Base-by-base conservation (phyloP, 2,888 invertebrate genomes). In the Leptinotarsa haldemani region DNA sequence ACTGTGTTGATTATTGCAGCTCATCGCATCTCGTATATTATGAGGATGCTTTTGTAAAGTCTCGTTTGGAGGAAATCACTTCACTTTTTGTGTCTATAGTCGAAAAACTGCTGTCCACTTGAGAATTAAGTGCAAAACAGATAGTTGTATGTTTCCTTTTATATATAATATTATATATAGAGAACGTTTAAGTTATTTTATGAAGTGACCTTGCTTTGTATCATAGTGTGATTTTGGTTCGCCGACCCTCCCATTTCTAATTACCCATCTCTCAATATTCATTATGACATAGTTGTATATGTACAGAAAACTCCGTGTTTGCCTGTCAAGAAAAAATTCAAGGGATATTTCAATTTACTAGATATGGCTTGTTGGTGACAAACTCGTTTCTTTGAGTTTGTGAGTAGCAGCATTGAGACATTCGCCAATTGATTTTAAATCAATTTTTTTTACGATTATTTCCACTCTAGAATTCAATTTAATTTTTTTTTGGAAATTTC, bases 191-290 rank as follows among this genome's bases (percentile, higher is more conserved):
- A 90, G 89, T 90, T 90, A 90, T 90, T 90, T 90, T 89, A 85
- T 89, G 89, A 90, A 90, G 90, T 90, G 90, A 88, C 90, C 90
- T 90, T 90, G 90, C 90, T 90, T 90, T 90, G 89, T 90, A 90
- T 88, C 87, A 90, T 90, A 89, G 88, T 83, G 82, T 85, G 83
- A 84, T 84, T 84, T 84, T 83, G 80, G 81, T 84, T 84, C 79
- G 82, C 83, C 80, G 76, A 80, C 69, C 70, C 66, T 69, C 53
- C 69, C 63, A 56, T 65, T 65, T 71, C 74, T 69, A 64, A 46
- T 72, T 75, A 53, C 69, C 69, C 69, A 71, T 74, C 73, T 74
- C 58, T 79, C 77, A 78, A 80, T 80, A 78, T 77, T 72, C 75
- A 78, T 78, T 78, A 79, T 79, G 76, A 80, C 72, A 79, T 83